phyloP scores from a whole-genome alignment of 2,797 vertebrate species.

The Etheostoma perlongum region DNA sequence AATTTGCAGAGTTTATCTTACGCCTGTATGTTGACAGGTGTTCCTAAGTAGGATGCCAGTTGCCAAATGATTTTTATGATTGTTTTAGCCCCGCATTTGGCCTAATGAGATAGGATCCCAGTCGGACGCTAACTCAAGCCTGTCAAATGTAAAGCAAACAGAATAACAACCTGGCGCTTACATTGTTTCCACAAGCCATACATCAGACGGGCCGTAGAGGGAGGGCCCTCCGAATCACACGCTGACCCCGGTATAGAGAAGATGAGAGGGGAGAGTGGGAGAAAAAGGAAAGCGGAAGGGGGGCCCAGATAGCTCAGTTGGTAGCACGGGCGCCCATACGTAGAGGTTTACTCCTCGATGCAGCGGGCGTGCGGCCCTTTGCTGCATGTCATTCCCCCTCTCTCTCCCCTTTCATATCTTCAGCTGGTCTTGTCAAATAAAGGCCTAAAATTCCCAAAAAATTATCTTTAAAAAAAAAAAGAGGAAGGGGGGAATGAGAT shows the following conservation, averaged over 20 bases:
- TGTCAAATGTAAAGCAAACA: constrained; percentile 91
- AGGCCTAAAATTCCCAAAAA: too few species aligned
- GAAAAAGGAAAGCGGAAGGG: constrained; percentile 2
- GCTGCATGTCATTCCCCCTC: too few species aligned
- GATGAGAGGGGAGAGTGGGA: constrained; percentile 39
- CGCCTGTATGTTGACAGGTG: constrained; percentile 91
- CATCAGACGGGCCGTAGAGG: constrained; percentile 59
- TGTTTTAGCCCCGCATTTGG: constrained; percentile 94
- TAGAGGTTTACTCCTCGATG: too few species aligned
- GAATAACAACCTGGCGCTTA: constrained; percentile 71
- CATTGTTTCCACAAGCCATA: constrained; percentile 77
- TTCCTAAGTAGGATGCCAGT: constrained; percentile 92
- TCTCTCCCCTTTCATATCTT: too few species aligned
- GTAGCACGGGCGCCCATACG: too few species aligned
- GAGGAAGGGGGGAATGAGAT: not conserved
- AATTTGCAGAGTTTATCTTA: constrained; percentile 93
- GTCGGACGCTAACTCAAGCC: constrained; percentile 92
- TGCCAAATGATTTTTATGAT: constrained; percentile 98
- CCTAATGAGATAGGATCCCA: constrained; percentile 97
- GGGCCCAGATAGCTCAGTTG: too few species aligned
- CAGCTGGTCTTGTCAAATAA: too few species aligned
- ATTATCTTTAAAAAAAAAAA: not conserved
- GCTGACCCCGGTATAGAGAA: constrained; percentile 43
- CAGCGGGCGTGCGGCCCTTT: too few species aligned
- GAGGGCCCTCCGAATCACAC: constrained; percentile 38